Percentiles rank a stretch among this genome's conserved stretches.
Conservation (phyloP, 2,113 vertebrate genomes). For the Ursus arctos region DNA sequence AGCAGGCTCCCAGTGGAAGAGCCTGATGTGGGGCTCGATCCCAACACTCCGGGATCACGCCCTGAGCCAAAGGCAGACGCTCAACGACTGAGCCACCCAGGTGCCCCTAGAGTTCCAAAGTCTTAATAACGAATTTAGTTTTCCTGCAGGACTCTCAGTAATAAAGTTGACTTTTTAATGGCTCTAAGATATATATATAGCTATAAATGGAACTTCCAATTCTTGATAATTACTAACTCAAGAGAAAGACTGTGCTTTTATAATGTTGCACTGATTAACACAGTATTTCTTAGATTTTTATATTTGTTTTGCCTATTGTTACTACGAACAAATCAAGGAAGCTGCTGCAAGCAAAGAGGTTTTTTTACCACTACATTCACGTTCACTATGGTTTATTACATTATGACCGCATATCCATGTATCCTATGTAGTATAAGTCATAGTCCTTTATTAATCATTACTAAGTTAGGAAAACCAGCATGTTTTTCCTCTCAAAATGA, state of each 20-base stretch:
- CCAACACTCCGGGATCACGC: too few relatives aligned
- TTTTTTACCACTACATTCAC: background rate
- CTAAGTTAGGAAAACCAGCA: background rate
- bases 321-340: constrained; percentile 14
- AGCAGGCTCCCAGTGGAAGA: too few relatives aligned
- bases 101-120: background rate
- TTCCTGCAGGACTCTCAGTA: constrained; percentile 11
- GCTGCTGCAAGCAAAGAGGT: background rate
- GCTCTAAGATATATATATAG: background rate
- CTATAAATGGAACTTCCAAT: background rate
- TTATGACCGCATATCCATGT: background rate
- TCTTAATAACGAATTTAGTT: constrained; percentile 30
- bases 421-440: background rate
- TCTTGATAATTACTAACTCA: constrained; percentile 30
- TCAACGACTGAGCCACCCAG: too few relatives aligned
- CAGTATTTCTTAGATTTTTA: constrained; percentile 25
- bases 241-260: constrained; percentile 4
- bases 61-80: too few relatives aligned
- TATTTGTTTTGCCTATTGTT: background rate
- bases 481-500: constrained; percentile 39
- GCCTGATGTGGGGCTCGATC: too few relatives aligned
- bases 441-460: constrained; percentile 1
- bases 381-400: constrained; percentile 1
- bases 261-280: background rate
- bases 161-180: constrained; percentile 47